These are phyloP conservation scores for Ips nitidus DNA, from an alignment of 1,140 invertebrate species.

Conservation along the genomic window DNA sequence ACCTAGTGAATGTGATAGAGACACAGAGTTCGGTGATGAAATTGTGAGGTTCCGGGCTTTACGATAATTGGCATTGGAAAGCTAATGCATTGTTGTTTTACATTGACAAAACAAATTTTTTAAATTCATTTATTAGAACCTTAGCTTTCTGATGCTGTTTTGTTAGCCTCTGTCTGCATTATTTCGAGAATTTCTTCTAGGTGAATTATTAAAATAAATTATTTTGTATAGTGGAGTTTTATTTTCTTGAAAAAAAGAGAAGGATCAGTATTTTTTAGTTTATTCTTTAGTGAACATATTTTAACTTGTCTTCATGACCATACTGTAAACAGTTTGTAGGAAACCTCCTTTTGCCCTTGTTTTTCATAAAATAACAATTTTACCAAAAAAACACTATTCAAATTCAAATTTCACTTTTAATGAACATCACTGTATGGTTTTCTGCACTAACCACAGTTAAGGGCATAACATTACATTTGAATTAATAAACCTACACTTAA, in stretches of 20 bases:
- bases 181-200: background rate
- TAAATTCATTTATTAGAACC: background rate
- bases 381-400: too few relatives aligned
- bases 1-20: conserved; percentile 3
- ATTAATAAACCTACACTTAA: too few relatives aligned
- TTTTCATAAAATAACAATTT: too few relatives aligned
- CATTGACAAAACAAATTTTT: background rate
- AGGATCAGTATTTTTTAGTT: background rate
- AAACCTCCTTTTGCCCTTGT: too few relatives aligned
- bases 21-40: background rate
- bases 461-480: too few relatives aligned
- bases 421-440: too few relatives aligned
- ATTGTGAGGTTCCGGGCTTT: background rate
- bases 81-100: background rate
- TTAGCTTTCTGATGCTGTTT: conserved; percentile 1
- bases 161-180: background rate
- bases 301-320: too few relatives aligned
- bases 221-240: background rate
- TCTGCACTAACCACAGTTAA: too few relatives aligned
- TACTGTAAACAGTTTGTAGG: too few relatives aligned
- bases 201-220: background rate
- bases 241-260: background rate
- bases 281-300: background rate
- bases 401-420: too few relatives aligned
- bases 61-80: conserved; percentile 1